Evolutionary conservation across 2,113 vertebrate species (phyloP), one percentile per base, ranked within the genome.

Genomic region (Bujurquina vittata): DNA sequence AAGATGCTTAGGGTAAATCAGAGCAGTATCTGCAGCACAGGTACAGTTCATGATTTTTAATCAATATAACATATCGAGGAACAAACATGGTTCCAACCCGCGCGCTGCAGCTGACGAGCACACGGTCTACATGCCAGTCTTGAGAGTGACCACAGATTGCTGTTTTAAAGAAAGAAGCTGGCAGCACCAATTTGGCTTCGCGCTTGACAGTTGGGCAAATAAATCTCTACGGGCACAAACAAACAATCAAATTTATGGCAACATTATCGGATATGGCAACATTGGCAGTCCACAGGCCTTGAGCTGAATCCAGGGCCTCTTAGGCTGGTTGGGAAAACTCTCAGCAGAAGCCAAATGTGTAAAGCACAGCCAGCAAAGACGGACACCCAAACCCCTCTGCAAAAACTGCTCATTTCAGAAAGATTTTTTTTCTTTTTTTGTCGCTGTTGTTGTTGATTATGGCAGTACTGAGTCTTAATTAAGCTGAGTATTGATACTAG

Each of bases 241-340:
- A 92, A 87, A 89, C 84, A 89, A 89, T 87, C 86, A 86, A 77
- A 87, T 89, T 88, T 81, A 82, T 89, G 75, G 88, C 87, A 92
- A 90, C 87, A 87, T 87, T 80, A 82, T 88, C 75, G 65, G 89
- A 92, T 80, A 79, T 86, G 88, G 91, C 77, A 85, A 82, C 81
- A 81, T 29, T 86, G 83, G 74, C 89, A 79, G 75, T 49, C 58
- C 79, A 35, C 20, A 7, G 23, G 81, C 77, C 61, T 89, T 91
- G 83, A 90, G 85, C 80, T 29, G 72, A 84, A 82, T 89, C 88
- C 86, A 85, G 81, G 77, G 85, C 84, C 79, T 88, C 85, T 88
- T 69, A 60, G 54, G 2, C 80, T 85, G 92, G 79, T 85, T 67
- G 85, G 80, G 65, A 63, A 84, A 77, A 75, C 60, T 83, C 67